A percentile compares a stretch with the other conserved stretches of the same genome.
Evolutionary conservation across 2,888 invertebrate genomes (phyloP).

Genomic region (Pegoplata infirma): DNA sequence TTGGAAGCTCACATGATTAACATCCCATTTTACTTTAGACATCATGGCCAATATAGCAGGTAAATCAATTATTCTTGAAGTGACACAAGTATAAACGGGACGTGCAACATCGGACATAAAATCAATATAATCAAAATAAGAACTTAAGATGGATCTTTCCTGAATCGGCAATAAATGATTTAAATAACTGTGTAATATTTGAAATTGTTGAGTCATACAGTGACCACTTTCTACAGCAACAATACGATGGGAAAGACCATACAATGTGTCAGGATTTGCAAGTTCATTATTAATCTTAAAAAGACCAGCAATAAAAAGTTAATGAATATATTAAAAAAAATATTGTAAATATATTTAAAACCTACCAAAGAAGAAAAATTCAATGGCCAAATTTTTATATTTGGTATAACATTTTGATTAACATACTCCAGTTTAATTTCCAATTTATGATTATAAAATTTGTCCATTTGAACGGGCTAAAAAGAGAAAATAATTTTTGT

Average conservation of each 20-base stretch:
- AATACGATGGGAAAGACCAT: constrained; percentile 90
- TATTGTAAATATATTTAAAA: background rate
- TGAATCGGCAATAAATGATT: constrained; percentile 89
- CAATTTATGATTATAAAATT: constrained; percentile 81
- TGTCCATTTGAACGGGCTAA: constrained; percentile 80
- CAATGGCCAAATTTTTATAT: constrained; percentile 77
- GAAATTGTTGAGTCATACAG: constrained; percentile 92
- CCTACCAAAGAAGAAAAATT: constrained; percentile 77
- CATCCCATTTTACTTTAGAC: constrained; percentile 95
- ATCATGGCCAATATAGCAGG: constrained; percentile 88
- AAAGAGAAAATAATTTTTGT: constrained; percentile 23
- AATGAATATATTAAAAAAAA: background rate
- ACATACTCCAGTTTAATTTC: constrained; percentile 88
- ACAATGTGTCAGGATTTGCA: constrained; percentile 84
- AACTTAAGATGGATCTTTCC: constrained; percentile 83
- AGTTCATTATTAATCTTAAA: constrained; percentile 82
- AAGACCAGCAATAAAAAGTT: background rate
- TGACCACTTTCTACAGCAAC: constrained; percentile 96
- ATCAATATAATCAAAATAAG: constrained; percentile 80
- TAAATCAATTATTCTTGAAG: constrained; percentile 88
- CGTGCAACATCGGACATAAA: constrained; percentile 83
- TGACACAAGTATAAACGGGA: constrained; percentile 93
- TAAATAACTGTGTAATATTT: constrained; percentile 89
- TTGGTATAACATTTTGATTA: constrained; percentile 83
- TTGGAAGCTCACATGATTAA: constrained; percentile 96